Evolutionary conservation across 2,888 invertebrate species (phyloP), one percentile per base, ranked within the genome.

Genomic region (Sesia bembeciformis): DNA sequence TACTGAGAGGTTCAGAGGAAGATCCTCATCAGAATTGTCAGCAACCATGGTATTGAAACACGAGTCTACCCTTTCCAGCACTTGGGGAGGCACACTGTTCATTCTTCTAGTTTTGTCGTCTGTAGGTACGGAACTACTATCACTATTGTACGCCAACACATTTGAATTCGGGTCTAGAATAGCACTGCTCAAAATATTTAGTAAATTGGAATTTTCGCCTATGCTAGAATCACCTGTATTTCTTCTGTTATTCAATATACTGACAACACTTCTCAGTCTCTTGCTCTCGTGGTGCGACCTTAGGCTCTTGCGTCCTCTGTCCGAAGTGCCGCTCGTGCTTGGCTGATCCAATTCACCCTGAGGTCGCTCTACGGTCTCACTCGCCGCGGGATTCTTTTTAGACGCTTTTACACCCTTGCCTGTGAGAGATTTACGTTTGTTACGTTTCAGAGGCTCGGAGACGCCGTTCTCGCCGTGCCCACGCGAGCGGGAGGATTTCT

Each of bases 251-350:
- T 70, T 72, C 62, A 84, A 76, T 56, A 83, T 78, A 62, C 74
- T 82, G 49, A 87, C 84, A 57, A 87, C 85, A 70, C 87, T 87
- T 65, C 68, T 81, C 76, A 88, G 82, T 76, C 80, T 81, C 76
- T 66, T 84, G 55, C 56, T 75, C 65, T 79, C 79, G 62, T 76
- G 74, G 53, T 61, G 65, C 49, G 57, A 40, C 49, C 54, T 58
- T n/a, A 58, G 55, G 49, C 60, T 63, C 49, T 54, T 59, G 6
- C 54, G 53, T 7, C 42, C 6, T 50, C 43, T 5, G 46, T 41
- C 6, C 5, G 39, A 6, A n/a, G 40, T 52, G n/a, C 61, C 68
- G 49, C 66, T 72, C 5, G 72, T 60, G 43, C 67, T 58, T 5
- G 73, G 66, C 57, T 64, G 62, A 23, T 62, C 63, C n/a, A 23